These are phyloP conservation scores for Bovichtus diacanthus DNA, from an alignment of 2,797 vertebrate species.

Conservation along the genomic window DNA sequence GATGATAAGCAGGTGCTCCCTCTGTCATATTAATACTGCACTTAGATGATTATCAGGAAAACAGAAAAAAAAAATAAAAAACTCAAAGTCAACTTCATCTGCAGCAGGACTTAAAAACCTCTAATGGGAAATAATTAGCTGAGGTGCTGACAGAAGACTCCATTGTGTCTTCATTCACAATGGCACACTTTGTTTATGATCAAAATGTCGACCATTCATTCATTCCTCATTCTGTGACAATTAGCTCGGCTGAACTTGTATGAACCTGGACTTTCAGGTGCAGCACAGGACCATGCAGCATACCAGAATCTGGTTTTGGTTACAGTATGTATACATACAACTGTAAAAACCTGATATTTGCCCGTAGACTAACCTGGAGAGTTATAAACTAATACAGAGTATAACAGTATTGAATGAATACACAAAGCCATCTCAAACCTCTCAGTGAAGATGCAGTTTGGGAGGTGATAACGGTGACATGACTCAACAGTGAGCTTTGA, in stretches of 20 bases:
- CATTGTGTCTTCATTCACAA: constrained; percentile 72
- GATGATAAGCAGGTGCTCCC: constrained; percentile 30
- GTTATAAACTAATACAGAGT: background rate
- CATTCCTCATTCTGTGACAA: constrained; percentile 52
- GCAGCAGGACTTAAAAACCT: constrained; percentile 56
- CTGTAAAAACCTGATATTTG: background rate
- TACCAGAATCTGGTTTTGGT: constrained; percentile 31
- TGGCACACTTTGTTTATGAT: constrained; percentile 76
- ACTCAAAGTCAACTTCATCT: constrained; percentile 48
- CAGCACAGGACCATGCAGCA: constrained; percentile 18
- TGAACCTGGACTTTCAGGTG: constrained; percentile 67
- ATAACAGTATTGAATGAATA: background rate
- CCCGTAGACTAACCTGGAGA: background rate
- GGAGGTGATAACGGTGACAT: background rate
- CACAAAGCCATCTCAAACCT: background rate
- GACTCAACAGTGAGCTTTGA: background rate
- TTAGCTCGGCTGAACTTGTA: constrained; percentile 53
- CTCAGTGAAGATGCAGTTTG: background rate
- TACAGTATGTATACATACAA: constrained; percentile 11
- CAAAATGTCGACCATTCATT: constrained; percentile 72
- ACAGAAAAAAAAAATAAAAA: constrained; percentile 6
- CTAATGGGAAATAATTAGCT: constrained; percentile 69
- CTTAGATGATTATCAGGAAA: constrained; percentile 27
- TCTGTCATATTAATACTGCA: constrained; percentile 17
- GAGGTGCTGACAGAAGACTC: constrained; percentile 65